Percentiles rank a stretch among this genome's conserved stretches.
Conservation (phyloP, 2,797 vertebrate genomes). For the Scarus forsteni region DNA sequence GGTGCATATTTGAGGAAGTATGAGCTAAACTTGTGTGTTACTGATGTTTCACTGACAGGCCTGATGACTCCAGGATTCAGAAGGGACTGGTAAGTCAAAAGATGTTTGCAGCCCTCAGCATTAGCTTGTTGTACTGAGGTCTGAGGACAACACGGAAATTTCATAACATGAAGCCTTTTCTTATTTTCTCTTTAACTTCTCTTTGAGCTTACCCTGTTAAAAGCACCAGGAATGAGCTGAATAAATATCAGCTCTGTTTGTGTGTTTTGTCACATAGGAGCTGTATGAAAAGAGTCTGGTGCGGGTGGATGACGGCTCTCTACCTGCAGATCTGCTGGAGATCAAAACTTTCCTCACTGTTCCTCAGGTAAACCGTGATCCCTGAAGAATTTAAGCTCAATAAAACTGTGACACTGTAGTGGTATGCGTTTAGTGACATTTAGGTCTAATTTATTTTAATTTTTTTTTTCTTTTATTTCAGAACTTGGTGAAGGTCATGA, state of each 20-base stretch:
- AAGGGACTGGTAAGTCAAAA: conserved; percentile 93
- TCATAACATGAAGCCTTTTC: no score
- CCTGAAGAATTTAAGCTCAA: background rate
- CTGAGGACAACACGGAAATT: no score
- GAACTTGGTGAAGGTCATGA: conserved; percentile 95
- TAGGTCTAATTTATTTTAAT: no score
- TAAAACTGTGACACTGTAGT: background rate
- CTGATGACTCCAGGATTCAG: conserved; percentile 88
- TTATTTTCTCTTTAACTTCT: background rate
- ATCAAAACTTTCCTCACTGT: conserved; percentile 89
- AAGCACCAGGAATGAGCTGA: background rate
- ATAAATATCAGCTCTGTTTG: background rate
- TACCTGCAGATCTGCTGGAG: conserved; percentile 90
- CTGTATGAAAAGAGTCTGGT: conserved; percentile 92
- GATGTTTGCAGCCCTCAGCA: background rate
- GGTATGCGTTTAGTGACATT: background rate
- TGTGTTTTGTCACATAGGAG: conserved; percentile 81
- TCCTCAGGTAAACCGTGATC: conserved; percentile 86
- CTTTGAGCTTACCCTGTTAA: background rate
- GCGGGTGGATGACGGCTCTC: conserved; percentile 87
- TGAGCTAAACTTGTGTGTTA: background rate
- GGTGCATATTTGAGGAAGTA: background rate
- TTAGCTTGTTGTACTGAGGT: no score
- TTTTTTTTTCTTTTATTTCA: conserved; percentile 62
- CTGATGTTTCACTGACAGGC: conserved; percentile 80